Base-by-base conservation (phyloP, 1,140 invertebrate genomes). In the Nasonia giraulti region DNA sequence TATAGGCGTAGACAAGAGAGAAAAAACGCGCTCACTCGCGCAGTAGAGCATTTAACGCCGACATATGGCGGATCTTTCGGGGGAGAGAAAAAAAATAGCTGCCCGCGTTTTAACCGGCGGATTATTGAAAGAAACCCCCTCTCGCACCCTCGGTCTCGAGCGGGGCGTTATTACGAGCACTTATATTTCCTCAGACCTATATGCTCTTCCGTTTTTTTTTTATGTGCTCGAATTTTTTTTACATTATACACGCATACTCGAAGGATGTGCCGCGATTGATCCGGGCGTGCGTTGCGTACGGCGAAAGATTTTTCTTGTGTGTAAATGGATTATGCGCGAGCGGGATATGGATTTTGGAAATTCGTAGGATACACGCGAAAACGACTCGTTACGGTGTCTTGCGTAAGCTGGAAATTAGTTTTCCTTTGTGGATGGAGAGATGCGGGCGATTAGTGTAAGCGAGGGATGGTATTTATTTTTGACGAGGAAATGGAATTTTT, bases 121-220 rank as follows among this genome's bases (percentile, higher is more conserved):
- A 78, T 85, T 85, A 85, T 85, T 85, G 80, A 85, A 85, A 85
- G 84, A 80, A 80, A 80, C 50, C 11, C 12, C 44, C 33, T 37
- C 31, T 79, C 77, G 6, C 68, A 62, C 83, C 77, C 74, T 79
- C 73, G 44, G 31, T 75, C 27, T 20, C 23, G 27, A 47, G 62
- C 62, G 73, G 8, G 31, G 37, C 68, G 76, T 82, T 82, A 82
- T 82, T 85, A 23, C 80, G 74, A 81, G 80, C 75, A 78, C 84
- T 85, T 85, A 82, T 82, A 81, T 85, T 80, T 76, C 62, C 81
- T 82, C 50, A 31, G 31, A 82, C 69, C 71, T 62, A 20, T 10
- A 17, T 20, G n/a, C 23, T 27, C 20, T 55, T 40, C 31, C 1
- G 8, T 75, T 11, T 62, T 75, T 82, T 37, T 71, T 23, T 78